Evolutionary conservation across 2,888 invertebrate genomes (phyloP), one percentile per base, ranked within the genome.

Genomic region (Acleris literana): DNA sequence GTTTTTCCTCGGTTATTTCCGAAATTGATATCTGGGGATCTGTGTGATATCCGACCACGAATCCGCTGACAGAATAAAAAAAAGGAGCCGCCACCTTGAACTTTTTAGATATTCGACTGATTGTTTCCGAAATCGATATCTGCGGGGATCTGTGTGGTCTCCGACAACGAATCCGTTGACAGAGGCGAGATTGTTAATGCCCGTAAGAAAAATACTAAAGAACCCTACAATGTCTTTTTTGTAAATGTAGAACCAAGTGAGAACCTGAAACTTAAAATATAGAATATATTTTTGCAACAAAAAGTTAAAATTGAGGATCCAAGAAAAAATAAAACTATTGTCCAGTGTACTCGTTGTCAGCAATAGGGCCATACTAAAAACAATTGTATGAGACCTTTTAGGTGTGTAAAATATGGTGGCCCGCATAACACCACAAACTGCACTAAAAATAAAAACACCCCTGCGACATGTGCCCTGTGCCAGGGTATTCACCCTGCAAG

Each of bases 271-370:
- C 6, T 16, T 5, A 56, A 25, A 16, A 44, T 5, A 56, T 56
- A n/a, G 4, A 56, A n/a, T 56, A 56, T 20, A 56, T 56, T n/a
- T 56, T n/a, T 22, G 1, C 9, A 46, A 5, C 13, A 22, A 44
- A 20, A 22, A 7, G 44, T 56, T n/a, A 56, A 20, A 44, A 44
- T 56, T 16, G 56, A 56, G 20, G 56, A 56, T n/a, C 56, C 56
- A 16, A 22, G 25, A 44, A 56, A n/a, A 56, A 25, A 5, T 6
- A 44, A 22, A 5, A 25, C 3, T 22, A 13, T 44, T 1, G 56
- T 56, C 1, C 56, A 56, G 29, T 56, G 56, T n/a, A 44, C 44
- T 0, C 13, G 56, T 5, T 56, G 56, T 6, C 56, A 55, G 18
- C 39, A 55, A 43, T 39, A 29, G n/a, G 55, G 55, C 3, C 39